Percentiles rank a stretch among this genome's conserved stretches.
Conservation (phyloP, 2,797 vertebrate genomes). For the Poeciliopsis infans region DNA sequence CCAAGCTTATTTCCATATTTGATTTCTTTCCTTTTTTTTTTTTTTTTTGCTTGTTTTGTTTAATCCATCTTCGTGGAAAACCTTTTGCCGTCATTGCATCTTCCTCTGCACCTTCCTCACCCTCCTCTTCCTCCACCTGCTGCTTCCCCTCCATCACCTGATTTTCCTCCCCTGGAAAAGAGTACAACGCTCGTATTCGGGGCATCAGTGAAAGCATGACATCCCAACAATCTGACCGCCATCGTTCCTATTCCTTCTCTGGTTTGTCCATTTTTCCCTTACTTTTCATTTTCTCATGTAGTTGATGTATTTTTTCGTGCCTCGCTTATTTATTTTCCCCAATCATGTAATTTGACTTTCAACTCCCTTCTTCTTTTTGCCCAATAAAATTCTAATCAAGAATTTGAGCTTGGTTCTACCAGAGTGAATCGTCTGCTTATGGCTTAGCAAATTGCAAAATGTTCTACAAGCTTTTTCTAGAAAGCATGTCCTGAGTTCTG, state of each 20-base stretch:
- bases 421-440: not conserved
- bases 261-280: conserved; percentile 85
- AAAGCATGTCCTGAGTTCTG: not conserved
- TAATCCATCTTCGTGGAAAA: conserved; percentile 62
- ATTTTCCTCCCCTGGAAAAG: conserved; percentile 76
- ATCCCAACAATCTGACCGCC: conserved; percentile 83
- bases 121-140: conserved; percentile 63
- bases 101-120: conserved; percentile 62
- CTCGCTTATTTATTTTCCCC: conserved; percentile 15
- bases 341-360: not conserved
- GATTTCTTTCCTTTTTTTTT: conserved; percentile 33
- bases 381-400: not conserved
- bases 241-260: conserved; percentile 91
- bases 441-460: not conserved
- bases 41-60: conserved; percentile 34
- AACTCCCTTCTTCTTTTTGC: not conserved
- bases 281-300: conserved; percentile 52
- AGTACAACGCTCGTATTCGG: conserved; percentile 86
- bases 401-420: not conserved
- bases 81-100: conserved; percentile 53
- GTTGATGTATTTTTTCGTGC: conserved; percentile 22
- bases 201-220: conserved; percentile 83
- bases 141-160: conserved; percentile 59
- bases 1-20: conserved; percentile 21
- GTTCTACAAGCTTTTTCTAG: not conserved